Conservation (phyloP, 2,888 invertebrate genomes). For the Cataglyphis altisquamis region DNA sequence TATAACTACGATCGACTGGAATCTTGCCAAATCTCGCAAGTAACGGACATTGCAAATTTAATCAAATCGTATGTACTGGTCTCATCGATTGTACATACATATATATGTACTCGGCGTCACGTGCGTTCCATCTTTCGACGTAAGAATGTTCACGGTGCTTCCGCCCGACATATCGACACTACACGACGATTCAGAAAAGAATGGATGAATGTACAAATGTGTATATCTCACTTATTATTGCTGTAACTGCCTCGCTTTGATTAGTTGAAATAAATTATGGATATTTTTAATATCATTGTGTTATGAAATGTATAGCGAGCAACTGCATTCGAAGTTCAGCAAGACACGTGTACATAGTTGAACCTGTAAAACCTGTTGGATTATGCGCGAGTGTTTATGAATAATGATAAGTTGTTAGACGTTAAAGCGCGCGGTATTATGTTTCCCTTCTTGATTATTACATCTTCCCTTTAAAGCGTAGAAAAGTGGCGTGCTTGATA, state of each 20-base stretch:
- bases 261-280: slow-evolving; percentile 64
- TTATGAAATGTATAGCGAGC: background rate
- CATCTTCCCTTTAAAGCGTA: background rate
- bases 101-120: slow-evolving; percentile 34
- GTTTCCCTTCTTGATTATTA: background rate
- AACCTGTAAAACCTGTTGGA: background rate
- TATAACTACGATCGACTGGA: slow-evolving; percentile 45
- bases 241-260: slow-evolving; percentile 67
- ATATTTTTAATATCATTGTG: slow-evolving; percentile 59
- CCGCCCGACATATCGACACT: slow-evolving; percentile 51
- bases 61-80: background rate
- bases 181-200: slow-evolving; percentile 44
- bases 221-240: slow-evolving; percentile 62
- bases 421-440: too few species aligned
- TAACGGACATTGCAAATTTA: background rate
- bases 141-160: slow-evolving; percentile 29
- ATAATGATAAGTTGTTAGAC: slow-evolving; percentile 16
- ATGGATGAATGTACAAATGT: slow-evolving; percentile 65
- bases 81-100: slow-evolving; percentile 2
- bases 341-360: background rate
- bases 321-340: background rate
- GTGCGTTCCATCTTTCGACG: slow-evolving; percentile 25
- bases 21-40: background rate
- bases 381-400: background rate
- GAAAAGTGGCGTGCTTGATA: background rate